Percentiles rank a stretch among this genome's conserved stretches.
Evolutionary conservation across 1,140 invertebrate species (phyloP).

Genomic region (Trichoplusia ni): DNA sequence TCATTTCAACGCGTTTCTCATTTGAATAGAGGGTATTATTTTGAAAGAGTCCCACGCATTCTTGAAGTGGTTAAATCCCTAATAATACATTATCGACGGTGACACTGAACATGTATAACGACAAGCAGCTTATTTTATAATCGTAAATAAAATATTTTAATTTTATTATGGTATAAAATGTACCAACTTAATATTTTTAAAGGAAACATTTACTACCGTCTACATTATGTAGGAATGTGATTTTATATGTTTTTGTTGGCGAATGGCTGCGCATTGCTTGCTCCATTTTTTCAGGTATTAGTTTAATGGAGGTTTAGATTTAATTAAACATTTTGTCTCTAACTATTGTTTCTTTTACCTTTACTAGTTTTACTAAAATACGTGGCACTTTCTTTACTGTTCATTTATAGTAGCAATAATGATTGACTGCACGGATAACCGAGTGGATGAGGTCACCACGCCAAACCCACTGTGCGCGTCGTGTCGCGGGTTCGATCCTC

Average conservation of each 20-base stretch:
- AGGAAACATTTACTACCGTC: conserved; percentile 12
- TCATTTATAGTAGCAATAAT: too few species aligned
- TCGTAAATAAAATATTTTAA: conserved; percentile 14
- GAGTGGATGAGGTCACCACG: too few species aligned
- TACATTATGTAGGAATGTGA: conserved; percentile 18
- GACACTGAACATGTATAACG: too few species aligned
- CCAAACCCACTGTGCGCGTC: too few species aligned
- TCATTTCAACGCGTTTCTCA: too few species aligned
- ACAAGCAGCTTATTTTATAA: not conserved
- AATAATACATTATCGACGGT: too few species aligned
- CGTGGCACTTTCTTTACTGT: too few species aligned
- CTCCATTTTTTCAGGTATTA: conserved; percentile 17
- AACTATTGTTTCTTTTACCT: conserved; percentile 18
- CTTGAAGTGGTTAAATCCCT: too few species aligned
- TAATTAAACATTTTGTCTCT: conserved; percentile 40
- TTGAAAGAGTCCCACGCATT: too few species aligned
- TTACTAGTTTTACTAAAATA: not conserved
- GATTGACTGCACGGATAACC: too few species aligned
- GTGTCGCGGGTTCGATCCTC: too few species aligned
- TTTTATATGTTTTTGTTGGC: conserved; percentile 8
- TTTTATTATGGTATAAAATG: conserved; percentile 5
- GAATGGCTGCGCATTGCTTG: conserved; percentile 18
- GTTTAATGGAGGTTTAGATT: conserved; percentile 30
- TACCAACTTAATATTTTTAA: conserved; percentile 16
- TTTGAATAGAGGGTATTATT: too few species aligned